Evolutionary conservation across 2,888 invertebrate species (phyloP).

Genomic region (Nomada ruficornis): DNA sequence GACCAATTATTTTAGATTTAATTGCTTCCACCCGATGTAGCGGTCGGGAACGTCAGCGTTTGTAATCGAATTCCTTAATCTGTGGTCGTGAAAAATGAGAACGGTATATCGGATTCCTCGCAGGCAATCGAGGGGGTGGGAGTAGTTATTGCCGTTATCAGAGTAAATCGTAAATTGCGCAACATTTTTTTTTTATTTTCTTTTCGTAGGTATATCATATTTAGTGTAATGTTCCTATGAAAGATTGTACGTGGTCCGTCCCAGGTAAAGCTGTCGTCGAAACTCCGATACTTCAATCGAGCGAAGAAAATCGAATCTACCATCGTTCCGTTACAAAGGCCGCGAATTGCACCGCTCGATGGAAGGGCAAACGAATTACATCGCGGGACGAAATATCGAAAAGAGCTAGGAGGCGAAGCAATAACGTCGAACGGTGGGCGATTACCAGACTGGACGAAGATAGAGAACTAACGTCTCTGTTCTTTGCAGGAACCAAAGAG

Average conservation of each 20-base stretch:
- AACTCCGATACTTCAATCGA: slow-evolving; percentile 49
- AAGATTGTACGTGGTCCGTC: neutral
- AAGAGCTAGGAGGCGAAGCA: slow-evolving; percentile 18
- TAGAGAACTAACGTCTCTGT: slow-evolving; percentile 11
- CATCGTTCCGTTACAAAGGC: slow-evolving; percentile 24
- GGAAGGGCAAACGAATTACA: slow-evolving; percentile 51
- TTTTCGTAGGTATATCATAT: neutral
- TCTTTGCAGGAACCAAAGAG: slow-evolving; percentile 21
- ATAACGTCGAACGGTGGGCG: slow-evolving; percentile 29
- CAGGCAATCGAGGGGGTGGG: neutral
- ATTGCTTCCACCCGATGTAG: neutral
- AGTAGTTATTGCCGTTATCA: neutral
- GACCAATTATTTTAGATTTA: slow-evolving; percentile 26
- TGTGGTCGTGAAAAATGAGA: neutral
- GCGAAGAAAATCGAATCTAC: slow-evolving; percentile 35
- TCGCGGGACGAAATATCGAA: slow-evolving; percentile 42
- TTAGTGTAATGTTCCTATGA: neutral
- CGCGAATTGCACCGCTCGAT: slow-evolving; percentile 14
- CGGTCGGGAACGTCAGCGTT: neutral
- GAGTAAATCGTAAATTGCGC: neutral
- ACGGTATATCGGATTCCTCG: neutral
- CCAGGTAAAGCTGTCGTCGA: slow-evolving; percentile 11
- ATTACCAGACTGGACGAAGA: slow-evolving; percentile 7
- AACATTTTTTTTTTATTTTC: no score
- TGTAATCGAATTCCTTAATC: slow-evolving; percentile 11